A percentile compares a stretch with the other conserved stretches of the same genome.
Conservation (phyloP, 2,113 vertebrate species). For the Melanerpes formicivorus region DNA sequence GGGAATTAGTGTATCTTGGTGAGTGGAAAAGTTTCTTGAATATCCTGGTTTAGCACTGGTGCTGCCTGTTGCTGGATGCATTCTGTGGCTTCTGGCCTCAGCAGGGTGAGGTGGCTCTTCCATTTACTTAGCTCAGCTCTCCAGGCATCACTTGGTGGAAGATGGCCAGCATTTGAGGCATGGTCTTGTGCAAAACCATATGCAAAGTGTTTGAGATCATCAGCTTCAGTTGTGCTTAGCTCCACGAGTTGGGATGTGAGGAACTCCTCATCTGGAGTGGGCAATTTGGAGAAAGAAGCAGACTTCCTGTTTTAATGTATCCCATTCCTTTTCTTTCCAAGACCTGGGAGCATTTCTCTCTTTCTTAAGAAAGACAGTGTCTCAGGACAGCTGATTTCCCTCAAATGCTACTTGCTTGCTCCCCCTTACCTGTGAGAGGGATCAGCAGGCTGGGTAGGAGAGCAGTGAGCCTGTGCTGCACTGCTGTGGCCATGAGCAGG, state of each 20-base stretch:
- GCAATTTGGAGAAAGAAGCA: background rate
- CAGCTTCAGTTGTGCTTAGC: background rate
- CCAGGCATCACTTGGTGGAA: background rate
- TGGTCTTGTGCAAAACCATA: background rate
- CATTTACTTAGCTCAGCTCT: background rate
- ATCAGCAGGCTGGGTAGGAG: background rate
- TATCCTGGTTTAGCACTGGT: background rate
- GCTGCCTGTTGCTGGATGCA: background rate
- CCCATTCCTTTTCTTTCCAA: background rate
- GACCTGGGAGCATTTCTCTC: background rate
- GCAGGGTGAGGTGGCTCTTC: background rate
- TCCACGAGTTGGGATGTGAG: rapidly evolving
- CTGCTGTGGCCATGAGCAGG: background rate
- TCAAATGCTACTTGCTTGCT: background rate
- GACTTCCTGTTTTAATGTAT: background rate
- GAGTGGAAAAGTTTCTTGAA: background rate
- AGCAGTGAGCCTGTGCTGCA: background rate
- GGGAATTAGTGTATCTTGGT: background rate
- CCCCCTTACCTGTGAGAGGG: background rate
- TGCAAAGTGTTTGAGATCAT: background rate
- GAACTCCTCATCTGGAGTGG: background rate
- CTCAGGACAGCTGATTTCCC: background rate
- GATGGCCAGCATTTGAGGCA: background rate
- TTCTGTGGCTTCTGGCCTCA: background rate
- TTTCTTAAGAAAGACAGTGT: background rate